Percentiles rank a stretch among this genome's conserved stretches.
Conservation (phyloP, 2,113 vertebrate genomes). For the Sturnus vulgaris region DNA sequence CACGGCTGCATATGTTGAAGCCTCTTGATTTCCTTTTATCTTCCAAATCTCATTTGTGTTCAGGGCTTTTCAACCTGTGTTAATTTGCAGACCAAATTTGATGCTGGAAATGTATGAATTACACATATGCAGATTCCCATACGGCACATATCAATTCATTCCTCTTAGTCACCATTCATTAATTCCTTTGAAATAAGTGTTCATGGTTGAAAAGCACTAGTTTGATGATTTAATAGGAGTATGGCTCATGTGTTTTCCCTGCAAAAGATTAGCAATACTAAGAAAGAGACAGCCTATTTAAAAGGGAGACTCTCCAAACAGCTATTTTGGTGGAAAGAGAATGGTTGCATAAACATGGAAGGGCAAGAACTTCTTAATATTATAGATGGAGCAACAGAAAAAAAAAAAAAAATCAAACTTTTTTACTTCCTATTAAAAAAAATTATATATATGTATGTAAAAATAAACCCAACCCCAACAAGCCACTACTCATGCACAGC, state of each 20-base stretch:
- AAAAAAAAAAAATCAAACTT: not conserved
- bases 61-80: not conserved
- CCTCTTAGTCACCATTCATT: not conserved
- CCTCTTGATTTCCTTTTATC: not conserved
- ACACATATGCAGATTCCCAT: not conserved
- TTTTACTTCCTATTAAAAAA: not conserved
- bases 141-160: not conserved
- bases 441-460: not conserved
- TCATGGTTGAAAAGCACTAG: not conserved
- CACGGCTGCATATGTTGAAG: not conserved
- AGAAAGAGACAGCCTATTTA: not conserved
- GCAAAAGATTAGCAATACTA: not conserved
- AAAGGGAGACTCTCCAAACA: not conserved
- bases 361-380: not conserved
- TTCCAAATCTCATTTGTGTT: not conserved
- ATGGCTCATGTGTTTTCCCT: not conserved
- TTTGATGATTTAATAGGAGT: not conserved
- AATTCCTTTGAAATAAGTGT: not conserved
- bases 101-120: not conserved
- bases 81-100: not conserved
- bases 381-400: not conserved
- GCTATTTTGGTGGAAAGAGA: not conserved
- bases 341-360: not conserved
- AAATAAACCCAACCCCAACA: not conserved
- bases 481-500: rapidly evolving